Base-by-base conservation (phyloP, 2,797 vertebrate genomes). In the Pipistrellus nathusii region DNA sequence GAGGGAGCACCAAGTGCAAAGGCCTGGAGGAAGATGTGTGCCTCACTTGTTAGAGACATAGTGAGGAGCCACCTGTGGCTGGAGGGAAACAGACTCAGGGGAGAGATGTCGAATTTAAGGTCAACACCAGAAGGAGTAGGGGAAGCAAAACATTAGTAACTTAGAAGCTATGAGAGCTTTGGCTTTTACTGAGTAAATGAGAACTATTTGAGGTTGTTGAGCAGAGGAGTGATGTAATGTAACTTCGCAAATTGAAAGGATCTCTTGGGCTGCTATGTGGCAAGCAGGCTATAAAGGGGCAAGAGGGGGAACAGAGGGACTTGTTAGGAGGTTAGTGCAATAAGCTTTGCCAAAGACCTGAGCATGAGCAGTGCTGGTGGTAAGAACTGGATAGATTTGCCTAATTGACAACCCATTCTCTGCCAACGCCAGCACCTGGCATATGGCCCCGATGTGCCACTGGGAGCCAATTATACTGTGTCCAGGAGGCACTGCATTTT, bases 321-420 rank as follows among this genome's bases (percentile, higher is more conserved):
- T 94, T 92, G 59, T 94, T 94, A 91, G 32, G 59, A 84, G 15
- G 10, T 85, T 83, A 90, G 53, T 90, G 66, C 53, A 68, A 38
- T 84, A 68, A 91, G 75, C 57, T 75, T 6, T 0, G 90, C 95
- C 88, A 94, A 35, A 46, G 20, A 80, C 53, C 23, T 44, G 59
- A 76, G 53, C 44, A 44, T 76, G 18, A 53, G 6, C n/a, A 51
- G 72, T 18, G 48, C 46, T 27, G 72, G 41, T 85, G 51, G 46
- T 44, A 89, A 86, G 53, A 76, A 93, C 13, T 17, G 30, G 46
- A 30, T 73, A 59, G 85, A 89, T 85, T 69, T 94, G 72, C 88
- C 72, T 96, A 93, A 96, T 48, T 94, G 87, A 80, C 38, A 90
- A 72, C 38, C 4, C 3, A 3, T 18, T 80, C 48, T 46, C 55